These are phyloP conservation scores for Nycticryphes semicollaris DNA, from an alignment of 2,113 vertebrate species.

Conservation along the genomic window DNA sequence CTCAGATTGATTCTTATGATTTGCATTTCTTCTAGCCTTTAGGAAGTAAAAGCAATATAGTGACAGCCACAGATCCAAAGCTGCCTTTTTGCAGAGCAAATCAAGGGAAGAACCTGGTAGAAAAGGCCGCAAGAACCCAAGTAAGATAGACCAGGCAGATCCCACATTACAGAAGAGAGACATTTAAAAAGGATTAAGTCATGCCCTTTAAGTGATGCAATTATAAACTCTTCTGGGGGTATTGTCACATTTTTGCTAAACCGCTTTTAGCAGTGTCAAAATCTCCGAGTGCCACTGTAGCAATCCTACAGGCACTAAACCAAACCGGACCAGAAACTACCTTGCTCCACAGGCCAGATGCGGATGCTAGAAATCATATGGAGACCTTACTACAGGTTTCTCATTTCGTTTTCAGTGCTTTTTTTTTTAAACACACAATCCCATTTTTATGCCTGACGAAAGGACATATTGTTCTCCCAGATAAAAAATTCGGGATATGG, in stretches of 20 bases:
- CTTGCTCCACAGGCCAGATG: background rate
- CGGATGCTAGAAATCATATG: fast-evolving
- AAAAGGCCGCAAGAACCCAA: background rate
- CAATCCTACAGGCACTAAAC: background rate
- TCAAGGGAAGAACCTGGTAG: background rate
- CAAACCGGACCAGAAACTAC: background rate
- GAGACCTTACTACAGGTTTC: background rate
- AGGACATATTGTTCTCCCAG: background rate
- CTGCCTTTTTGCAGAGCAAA: background rate
- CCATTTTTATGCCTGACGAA: background rate
- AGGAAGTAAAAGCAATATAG: background rate
- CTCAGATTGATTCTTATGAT: background rate
- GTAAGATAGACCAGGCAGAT: background rate
- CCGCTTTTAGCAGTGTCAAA: background rate
- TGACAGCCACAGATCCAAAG: background rate
- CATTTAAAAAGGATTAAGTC: background rate
- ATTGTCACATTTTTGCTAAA: background rate
- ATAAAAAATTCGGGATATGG: background rate
- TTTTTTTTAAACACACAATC: background rate
- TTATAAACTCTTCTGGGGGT: background rate
- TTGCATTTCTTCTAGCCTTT: background rate
- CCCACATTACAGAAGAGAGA: background rate
- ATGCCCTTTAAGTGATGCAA: background rate
- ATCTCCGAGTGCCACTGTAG: background rate
- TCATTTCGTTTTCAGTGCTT: background rate